Conservation (phyloP, 2,113 vertebrate species). For the Campylorhamphus procurvoides region DNA sequence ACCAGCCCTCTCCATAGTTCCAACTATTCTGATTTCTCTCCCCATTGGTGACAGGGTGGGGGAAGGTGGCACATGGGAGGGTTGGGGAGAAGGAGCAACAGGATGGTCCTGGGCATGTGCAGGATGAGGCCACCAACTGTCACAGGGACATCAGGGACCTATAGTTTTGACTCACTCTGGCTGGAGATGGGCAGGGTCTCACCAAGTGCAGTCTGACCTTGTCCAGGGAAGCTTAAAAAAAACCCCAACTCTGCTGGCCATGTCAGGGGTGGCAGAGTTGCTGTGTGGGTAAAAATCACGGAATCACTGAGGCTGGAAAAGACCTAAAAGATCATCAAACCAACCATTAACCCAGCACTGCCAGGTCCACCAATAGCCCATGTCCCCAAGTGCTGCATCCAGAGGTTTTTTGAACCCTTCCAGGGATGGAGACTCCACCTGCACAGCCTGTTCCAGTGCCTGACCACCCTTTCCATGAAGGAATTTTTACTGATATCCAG, state of each 20-base stretch:
- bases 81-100: too few species aligned
- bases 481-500: neutral
- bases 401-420: neutral
- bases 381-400: neutral
- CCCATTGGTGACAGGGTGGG: too few species aligned
- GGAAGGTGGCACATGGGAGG: too few species aligned
- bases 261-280: neutral
- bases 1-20: too few species aligned
- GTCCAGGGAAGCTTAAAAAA: too few species aligned
- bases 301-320: neutral
- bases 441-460: neutral
- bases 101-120: too few species aligned
- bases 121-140: too few species aligned
- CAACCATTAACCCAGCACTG: neutral
- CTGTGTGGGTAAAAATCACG: neutral
- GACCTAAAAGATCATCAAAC: neutral
- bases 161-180: too few species aligned
- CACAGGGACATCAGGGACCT: too few species aligned
- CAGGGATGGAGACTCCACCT: neutral
- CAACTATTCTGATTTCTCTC: too few species aligned
- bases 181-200: neutral
- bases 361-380: neutral
- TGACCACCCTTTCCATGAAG: neutral
- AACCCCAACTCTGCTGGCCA: neutral
- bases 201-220: neutral